Evolutionary conservation across 53 echinoderm and acorn worm genomes (phyloP).

Genomic region (Holothuria leucospilota): DNA sequence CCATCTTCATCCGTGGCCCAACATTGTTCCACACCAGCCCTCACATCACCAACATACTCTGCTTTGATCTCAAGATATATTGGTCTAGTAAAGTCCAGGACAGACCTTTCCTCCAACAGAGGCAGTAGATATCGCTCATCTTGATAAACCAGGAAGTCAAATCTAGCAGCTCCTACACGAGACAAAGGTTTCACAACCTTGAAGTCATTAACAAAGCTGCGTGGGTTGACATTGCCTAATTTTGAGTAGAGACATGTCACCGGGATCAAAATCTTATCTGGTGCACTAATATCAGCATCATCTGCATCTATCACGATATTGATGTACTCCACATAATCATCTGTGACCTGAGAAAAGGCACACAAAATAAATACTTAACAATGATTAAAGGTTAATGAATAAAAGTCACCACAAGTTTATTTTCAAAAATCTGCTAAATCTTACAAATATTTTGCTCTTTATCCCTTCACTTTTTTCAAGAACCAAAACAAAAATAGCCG

Average conservation of each 20-base stretch:
- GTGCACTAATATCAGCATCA: background rate
- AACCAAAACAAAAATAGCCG: too few relatives aligned
- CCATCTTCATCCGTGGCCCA: constrained; percentile 6
- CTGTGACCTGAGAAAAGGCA: background rate
- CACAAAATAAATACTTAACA: background rate
- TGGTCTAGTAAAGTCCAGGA: background rate
- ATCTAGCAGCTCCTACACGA: background rate
- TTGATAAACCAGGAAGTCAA: constrained; percentile 24
- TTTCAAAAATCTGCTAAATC: too few relatives aligned
- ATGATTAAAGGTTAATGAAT: too few relatives aligned
- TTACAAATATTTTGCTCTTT: too few relatives aligned
- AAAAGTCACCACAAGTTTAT: too few relatives aligned
- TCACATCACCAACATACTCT: background rate
- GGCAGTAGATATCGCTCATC: background rate
- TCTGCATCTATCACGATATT: background rate
- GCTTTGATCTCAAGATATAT: background rate
- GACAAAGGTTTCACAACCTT: background rate
- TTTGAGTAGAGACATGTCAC: background rate
- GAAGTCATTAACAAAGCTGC: background rate
- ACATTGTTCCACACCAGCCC: background rate
- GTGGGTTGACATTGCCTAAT: background rate
- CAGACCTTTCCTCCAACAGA: background rate
- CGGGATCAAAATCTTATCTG: constrained; percentile 14
- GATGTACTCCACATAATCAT: background rate
- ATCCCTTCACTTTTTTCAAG: too few relatives aligned